These are phyloP conservation scores for Sparus aurata DNA, from an alignment of 2,797 vertebrate genomes.

Conservation along the genomic window DNA sequence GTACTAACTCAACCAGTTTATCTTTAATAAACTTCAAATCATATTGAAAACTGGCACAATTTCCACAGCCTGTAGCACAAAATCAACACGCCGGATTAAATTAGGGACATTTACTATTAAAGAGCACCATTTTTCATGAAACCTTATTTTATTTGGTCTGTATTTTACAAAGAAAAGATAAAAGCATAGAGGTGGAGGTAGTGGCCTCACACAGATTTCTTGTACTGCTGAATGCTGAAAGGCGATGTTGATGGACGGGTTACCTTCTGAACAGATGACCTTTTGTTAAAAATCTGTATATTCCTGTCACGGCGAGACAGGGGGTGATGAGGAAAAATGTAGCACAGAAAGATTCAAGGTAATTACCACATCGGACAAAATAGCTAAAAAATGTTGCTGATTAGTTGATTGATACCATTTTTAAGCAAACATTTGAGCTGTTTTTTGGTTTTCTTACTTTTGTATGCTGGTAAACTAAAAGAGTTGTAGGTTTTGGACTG, in stretches of 20 bases:
- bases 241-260: conserved; percentile 34
- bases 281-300: conserved; percentile 14
- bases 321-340: background rate
- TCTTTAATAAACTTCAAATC: background rate
- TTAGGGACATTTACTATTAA: background rate
- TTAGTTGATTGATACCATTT: background rate
- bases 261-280: conserved; percentile 25
- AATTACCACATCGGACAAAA: background rate
- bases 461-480: background rate
- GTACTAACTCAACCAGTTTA: background rate
- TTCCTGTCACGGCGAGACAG: background rate
- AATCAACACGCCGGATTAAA: background rate
- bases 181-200: background rate
- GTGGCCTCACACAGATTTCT: conserved; percentile 13
- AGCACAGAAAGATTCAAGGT: background rate
- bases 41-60: background rate
- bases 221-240: conserved; percentile 28
- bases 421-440: background rate
- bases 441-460: background rate
- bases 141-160: background rate
- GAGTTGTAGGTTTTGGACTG: background rate
- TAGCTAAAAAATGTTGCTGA: background rate
- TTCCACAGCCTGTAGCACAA: background rate
- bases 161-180: background rate
- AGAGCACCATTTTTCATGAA: background rate